Conservation (phyloP, 2,113 vertebrate genomes). For the Clarias batrachus region DNA sequence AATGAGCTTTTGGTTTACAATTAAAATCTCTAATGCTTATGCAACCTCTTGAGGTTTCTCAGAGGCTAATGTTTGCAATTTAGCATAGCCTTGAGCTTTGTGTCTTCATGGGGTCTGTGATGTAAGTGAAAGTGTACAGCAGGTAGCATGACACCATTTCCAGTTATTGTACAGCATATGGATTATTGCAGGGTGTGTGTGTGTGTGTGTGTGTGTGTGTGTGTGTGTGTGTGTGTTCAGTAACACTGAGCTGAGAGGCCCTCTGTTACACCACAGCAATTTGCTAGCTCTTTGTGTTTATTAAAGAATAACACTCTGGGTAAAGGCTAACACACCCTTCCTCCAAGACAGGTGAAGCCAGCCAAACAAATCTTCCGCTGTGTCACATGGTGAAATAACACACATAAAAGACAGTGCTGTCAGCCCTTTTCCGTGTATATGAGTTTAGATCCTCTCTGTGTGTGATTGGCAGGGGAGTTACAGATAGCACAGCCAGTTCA, state of each 20-base stretch:
- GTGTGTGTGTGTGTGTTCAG: too few species aligned
- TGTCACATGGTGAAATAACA: background rate
- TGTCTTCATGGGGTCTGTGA: slow-evolving; percentile 29
- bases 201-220: too few species aligned
- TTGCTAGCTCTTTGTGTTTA: background rate
- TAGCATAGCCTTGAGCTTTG: slow-evolving; percentile 35
- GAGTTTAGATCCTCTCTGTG: background rate
- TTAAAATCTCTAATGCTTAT: slow-evolving; percentile 9
- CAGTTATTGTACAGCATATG: slow-evolving; percentile 24
- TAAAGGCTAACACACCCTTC: background rate
- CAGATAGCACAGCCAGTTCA: background rate
- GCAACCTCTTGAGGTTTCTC: slow-evolving; percentile 26
- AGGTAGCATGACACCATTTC: slow-evolving; percentile 30
- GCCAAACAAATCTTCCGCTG: background rate
- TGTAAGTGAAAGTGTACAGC: slow-evolving; percentile 42
- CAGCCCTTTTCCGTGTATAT: background rate
- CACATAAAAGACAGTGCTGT: background rate
- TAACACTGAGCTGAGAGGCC: too few species aligned
- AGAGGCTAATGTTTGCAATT: slow-evolving; percentile 20
- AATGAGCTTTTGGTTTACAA: slow-evolving; percentile 18
- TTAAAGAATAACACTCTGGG: background rate
- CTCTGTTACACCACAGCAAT: background rate
- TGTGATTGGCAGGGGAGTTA: background rate
- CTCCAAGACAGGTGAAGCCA: background rate
- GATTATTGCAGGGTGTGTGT: slow-evolving; percentile 49